phyloP scores from a whole-genome alignment of 2,888 invertebrate species.

The Tipula unca region DNA sequence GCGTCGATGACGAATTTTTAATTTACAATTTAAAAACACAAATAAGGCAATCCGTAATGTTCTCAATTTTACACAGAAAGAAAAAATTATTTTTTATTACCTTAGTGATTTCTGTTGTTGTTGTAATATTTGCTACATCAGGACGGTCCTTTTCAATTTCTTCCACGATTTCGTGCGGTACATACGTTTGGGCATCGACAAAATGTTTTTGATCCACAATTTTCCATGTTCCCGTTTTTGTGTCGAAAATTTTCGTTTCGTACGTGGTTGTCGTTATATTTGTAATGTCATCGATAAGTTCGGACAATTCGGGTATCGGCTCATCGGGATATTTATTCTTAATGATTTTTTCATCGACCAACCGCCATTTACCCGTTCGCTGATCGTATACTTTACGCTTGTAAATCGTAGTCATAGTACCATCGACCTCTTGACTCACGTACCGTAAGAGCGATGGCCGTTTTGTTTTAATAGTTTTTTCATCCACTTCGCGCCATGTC shows the following conservation, averaged over 20 bases:
- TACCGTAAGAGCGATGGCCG: conserved; percentile 39
- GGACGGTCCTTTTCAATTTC: conserved; percentile 44
- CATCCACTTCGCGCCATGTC: conserved; percentile 37
- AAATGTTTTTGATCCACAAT: conserved; percentile 42
- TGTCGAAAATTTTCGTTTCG: conserved; percentile 41
- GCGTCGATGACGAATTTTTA: neutral
- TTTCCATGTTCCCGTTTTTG: conserved; percentile 41
- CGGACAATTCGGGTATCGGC: conserved; percentile 32
- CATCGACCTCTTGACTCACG: conserved; percentile 40
- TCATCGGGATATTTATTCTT: conserved; percentile 36
- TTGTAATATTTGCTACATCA: conserved; percentile 43
- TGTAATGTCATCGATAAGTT: conserved; percentile 43
- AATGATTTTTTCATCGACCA: conserved; percentile 47
- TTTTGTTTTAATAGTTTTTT: conserved; percentile 29
- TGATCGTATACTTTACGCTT: conserved; percentile 42
- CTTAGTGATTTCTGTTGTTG: conserved; percentile 43
- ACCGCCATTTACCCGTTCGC: conserved; percentile 40
- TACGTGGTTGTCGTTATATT: conserved; percentile 42
- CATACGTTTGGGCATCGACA: conserved; percentile 38
- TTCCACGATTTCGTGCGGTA: conserved; percentile 41
- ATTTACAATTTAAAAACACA: neutral
- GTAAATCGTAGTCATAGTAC: conserved; percentile 38
- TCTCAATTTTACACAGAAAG: neutral
- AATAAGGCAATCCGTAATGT: neutral
- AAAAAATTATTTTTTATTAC: conserved; percentile 28